phyloP scores from a whole-genome alignment of 2,113 vertebrate species.

The Theropithecus gelada region DNA sequence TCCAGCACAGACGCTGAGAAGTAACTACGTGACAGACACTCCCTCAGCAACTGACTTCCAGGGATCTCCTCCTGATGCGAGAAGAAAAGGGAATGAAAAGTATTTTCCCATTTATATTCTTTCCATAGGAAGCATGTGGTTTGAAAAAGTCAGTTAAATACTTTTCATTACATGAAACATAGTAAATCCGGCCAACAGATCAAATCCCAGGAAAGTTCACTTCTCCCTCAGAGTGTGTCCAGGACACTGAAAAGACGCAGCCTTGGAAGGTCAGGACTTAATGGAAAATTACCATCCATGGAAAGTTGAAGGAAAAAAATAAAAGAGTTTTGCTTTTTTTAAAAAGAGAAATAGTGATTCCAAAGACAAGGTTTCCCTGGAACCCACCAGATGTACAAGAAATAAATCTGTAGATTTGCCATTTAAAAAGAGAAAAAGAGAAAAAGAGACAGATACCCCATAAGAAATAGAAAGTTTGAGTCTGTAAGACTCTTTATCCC shows the following conservation, averaged over 20 bases:
- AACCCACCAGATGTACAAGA: not conserved
- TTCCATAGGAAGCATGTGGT: constrained; percentile 34
- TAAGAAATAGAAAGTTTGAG: not conserved
- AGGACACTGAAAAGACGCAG: not conserved
- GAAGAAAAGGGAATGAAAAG: constrained; percentile 24
- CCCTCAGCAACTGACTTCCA: not conserved
- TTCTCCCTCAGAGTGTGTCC: not conserved
- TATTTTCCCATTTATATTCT: constrained; percentile 16
- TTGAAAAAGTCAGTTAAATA: constrained; percentile 39
- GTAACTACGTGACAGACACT: not conserved
- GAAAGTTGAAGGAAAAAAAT: constrained; percentile 23
- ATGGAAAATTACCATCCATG: not conserved
- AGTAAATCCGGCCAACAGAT: constrained; percentile 45
- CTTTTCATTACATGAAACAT: constrained; percentile 33
- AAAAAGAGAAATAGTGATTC: not conserved
- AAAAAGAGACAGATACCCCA: not conserved
- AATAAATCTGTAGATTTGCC: not conserved
- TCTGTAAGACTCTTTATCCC: not conserved
- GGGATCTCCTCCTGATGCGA: not conserved
- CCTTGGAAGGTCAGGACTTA: not conserved
- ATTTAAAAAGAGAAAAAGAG: not conserved
- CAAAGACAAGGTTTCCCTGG: constrained; percentile 15
- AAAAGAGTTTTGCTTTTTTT: not conserved
- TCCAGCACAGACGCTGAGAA: not conserved
- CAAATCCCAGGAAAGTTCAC: not conserved